Conservation (phyloP, 2,888 invertebrate genomes). For the Aquatica leii region DNA sequence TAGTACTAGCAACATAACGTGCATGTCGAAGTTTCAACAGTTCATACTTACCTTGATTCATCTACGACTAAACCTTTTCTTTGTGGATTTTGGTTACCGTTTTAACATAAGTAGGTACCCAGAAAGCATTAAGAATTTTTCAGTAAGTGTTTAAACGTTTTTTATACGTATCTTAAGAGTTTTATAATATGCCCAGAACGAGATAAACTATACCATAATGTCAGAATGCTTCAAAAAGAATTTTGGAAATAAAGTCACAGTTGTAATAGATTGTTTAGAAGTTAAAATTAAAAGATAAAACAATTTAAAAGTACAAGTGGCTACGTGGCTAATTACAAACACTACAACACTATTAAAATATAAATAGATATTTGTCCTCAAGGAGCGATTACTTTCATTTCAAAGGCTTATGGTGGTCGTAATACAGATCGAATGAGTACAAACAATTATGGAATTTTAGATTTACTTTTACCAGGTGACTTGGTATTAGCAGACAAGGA, state of each 20-base stretch:
- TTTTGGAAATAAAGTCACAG: conserved; percentile 11
- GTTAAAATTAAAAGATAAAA: neutral
- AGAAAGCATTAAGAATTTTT: conserved; percentile 1
- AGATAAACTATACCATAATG: conserved; percentile 6
- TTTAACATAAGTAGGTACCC: conserved; percentile 5
- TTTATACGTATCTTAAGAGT: neutral
- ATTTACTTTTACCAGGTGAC: neutral
- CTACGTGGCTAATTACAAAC: neutral
- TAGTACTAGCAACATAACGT: neutral
- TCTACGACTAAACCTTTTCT: neutral
- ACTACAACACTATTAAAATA: neutral
- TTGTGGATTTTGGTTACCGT: conserved; percentile 4
- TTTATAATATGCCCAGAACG: conserved; percentile 8
- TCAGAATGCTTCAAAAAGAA: conserved; percentile 3
- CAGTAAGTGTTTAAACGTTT: neutral
- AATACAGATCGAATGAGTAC: neutral
- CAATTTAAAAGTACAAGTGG: neutral
- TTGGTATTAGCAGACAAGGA: neutral
- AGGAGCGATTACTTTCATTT: conserved; percentile 4
- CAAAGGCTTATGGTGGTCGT: conserved; percentile 7
- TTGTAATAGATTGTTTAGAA: conserved; percentile 10
- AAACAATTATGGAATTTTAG: neutral
- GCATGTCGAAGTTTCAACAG: conserved; percentile 11
- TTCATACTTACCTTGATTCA: conserved; percentile 5
- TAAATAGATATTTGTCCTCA: conserved; percentile 8